These are phyloP conservation scores for Halichoerus grypus DNA, from an alignment of 2,113 vertebrate genomes.

Conservation along the genomic window DNA sequence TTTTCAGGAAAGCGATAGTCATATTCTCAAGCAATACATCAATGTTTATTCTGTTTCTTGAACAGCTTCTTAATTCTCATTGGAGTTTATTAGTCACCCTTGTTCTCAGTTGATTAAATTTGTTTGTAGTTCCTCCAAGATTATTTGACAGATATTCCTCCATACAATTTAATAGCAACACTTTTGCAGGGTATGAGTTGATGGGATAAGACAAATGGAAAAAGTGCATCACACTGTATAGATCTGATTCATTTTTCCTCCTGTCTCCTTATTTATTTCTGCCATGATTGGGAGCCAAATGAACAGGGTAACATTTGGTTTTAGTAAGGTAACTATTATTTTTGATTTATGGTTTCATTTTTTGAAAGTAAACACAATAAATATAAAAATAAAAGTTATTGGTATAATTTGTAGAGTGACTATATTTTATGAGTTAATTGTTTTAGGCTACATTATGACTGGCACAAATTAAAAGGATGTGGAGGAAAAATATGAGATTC, in stretches of 20 bases:
- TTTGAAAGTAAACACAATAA: constrained; percentile 80
- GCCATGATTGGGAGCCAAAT: constrained; percentile 62
- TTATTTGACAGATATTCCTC: constrained; percentile 87
- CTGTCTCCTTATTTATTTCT: constrained; percentile 70
- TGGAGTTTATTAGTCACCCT: constrained; percentile 84
- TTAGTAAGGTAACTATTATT: constrained; percentile 76
- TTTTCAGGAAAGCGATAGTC: constrained; percentile 64
- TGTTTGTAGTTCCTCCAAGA: constrained; percentile 82
- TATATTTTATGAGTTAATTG: constrained; percentile 77
- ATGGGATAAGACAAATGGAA: constrained; percentile 85
- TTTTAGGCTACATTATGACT: constrained; percentile 67
- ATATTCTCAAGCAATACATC: constrained; percentile 64
- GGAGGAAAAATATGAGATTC: constrained; percentile 67
- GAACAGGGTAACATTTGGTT: constrained; percentile 73
- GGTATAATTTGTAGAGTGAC: constrained; percentile 78
- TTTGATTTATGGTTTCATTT: constrained; percentile 81
- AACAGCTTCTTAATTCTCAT: constrained; percentile 81
- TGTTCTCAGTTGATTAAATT: constrained; percentile 85
- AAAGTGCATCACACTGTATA: constrained; percentile 61
- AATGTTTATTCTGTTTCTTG: constrained; percentile 68
- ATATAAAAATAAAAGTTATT: constrained; percentile 77
- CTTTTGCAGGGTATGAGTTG: constrained; percentile 81
- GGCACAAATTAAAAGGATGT: constrained; percentile 76
- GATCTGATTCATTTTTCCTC: constrained; percentile 56
- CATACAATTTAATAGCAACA: constrained; percentile 83